Evolutionary conservation across 35 echinoderm and acorn worm species (phyloP).

Genomic region (Apostichopus parvimensis): DNA sequence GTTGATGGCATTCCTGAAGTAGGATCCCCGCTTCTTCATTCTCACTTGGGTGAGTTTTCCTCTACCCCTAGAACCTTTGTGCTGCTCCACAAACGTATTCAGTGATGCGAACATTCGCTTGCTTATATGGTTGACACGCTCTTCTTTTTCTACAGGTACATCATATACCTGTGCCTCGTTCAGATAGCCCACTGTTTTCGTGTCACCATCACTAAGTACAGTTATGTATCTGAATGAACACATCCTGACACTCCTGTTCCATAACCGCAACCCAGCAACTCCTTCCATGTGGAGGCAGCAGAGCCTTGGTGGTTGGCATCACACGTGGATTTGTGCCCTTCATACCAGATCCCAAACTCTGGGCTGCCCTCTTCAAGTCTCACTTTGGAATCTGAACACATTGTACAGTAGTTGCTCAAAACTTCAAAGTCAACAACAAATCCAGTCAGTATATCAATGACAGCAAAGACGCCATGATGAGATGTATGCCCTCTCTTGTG

Average conservation of each 20-base stretch:
- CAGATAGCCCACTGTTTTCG: constrained; percentile 29
- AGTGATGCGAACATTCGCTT: constrained; percentile 16
- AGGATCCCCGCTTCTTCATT: not conserved
- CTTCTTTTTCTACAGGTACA: not conserved
- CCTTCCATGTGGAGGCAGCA: constrained; percentile 25
- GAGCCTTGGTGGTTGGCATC: constrained; percentile 25
- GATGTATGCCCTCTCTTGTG: constrained; percentile 30
- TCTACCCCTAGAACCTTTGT: not conserved
- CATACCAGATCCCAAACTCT: constrained; percentile 33
- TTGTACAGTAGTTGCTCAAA: constrained; percentile 6
- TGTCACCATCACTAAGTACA: constrained; percentile 42
- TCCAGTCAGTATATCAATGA: constrained; percentile 28
- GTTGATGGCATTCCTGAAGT: constrained; percentile 31
- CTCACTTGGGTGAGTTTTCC: constrained; percentile 11
- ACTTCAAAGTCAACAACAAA: constrained; percentile 20
- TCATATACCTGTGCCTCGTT: constrained; percentile 35
- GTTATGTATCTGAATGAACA: constrained; percentile 10
- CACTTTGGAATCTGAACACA: not conserved
- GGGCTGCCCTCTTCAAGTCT: not conserved
- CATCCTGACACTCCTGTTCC: constrained; percentile 19
- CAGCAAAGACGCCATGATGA: constrained; percentile 36
- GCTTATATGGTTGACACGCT: constrained; percentile 13
- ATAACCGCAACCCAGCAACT: not conserved
- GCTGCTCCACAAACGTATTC: not conserved
- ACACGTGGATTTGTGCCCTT: constrained; percentile 19